Evolutionary conservation across 2,797 vertebrate genomes (phyloP).

Genomic region (Darevskia mixta): DNA sequence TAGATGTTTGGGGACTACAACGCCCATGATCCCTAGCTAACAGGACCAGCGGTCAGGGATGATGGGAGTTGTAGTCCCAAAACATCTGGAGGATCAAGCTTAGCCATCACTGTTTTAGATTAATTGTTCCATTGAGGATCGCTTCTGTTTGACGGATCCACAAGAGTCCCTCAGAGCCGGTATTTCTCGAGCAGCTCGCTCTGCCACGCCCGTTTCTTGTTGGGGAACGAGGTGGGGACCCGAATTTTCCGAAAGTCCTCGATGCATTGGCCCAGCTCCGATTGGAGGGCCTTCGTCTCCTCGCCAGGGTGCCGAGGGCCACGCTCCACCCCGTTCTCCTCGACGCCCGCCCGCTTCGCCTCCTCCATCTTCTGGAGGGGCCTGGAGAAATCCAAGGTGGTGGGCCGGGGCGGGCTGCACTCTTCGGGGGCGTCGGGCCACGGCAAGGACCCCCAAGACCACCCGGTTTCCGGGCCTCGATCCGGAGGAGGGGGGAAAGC

Average conservation of each 20-base stretch:
- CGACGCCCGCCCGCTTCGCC: slow-evolving; percentile 48
- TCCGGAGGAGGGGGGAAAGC: neutral
- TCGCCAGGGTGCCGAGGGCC: slow-evolving; percentile 34
- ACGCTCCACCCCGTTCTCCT: slow-evolving; percentile 70
- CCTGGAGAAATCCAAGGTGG: slow-evolving; percentile 57
- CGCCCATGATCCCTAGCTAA: too few relatives aligned
- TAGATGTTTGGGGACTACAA: too few relatives aligned
- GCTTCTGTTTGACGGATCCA: too few relatives aligned
- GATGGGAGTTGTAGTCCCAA: too few relatives aligned
- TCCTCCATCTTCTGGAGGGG: slow-evolving; percentile 59
- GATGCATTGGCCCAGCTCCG: slow-evolving; percentile 90
- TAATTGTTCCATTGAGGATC: too few relatives aligned
- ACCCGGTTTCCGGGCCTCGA: neutral
- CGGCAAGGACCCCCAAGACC: neutral
- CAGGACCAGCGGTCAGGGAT: too few relatives aligned
- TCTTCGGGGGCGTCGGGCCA: slow-evolving; percentile 64
- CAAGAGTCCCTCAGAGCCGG: slow-evolving; percentile 69
- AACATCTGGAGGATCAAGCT: too few relatives aligned
- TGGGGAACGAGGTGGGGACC: slow-evolving; percentile 86
- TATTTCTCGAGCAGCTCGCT: slow-evolving; percentile 91
- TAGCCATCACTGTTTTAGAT: too few relatives aligned
- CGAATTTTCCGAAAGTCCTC: slow-evolving; percentile 89
- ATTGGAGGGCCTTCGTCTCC: slow-evolving; percentile 84
- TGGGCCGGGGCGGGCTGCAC: slow-evolving; percentile 29
- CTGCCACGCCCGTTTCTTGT: slow-evolving; percentile 92